Base-by-base conservation (phyloP, 2,888 invertebrate species). In the Morpho helenor region DNA sequence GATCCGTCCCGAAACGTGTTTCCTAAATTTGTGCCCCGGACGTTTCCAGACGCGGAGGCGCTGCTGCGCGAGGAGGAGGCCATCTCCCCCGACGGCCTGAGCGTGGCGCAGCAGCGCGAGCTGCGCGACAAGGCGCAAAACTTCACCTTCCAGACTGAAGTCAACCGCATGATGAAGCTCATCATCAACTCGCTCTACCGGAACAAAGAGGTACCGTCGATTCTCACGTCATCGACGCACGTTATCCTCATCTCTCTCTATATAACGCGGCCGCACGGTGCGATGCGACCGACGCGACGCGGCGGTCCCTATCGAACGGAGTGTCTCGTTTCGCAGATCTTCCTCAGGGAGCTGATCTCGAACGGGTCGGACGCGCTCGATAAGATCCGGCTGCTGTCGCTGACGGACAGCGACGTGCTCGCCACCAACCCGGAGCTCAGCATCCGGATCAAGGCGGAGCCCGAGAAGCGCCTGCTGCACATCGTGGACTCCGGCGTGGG, bases 131-230 rank as follows among this genome's bases (percentile, higher is more conserved):
- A 95, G 76, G 95, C 98, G 1, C 96, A 97, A 79, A 97, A 96
- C 80, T 96, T 94, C 79, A 93, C 94, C 39, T 99, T 99, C 92
- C 97, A 99, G 91, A 98, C 99, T 0, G 99, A 99, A 91, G 99
- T 99, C 47, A 98, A 98, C 90, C 96, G 99, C 60, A 99, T 99
- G 98, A 99, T 99, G 99, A 99, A 99, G 87, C 94, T 99, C 61
- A 99, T 99, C 85, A 99, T 99, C 81, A 99, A 99, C 91, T 99
- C 99, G 7, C 92, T 99, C 7, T 99, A 99, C 89, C 94, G 98
- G 73, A 99, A 99, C 87, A 99, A 99, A 90, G 99, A 99, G 92
- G 96, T 95, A 40, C 31, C 31, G 31, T 31, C 31, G 31, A 5
- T 16, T 16, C 16, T 16, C 16, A 16, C 16, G 16, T 16, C 16